Evolutionary conservation across 2,113 vertebrate species (phyloP).

Genomic region (Carassius gibelio): DNA sequence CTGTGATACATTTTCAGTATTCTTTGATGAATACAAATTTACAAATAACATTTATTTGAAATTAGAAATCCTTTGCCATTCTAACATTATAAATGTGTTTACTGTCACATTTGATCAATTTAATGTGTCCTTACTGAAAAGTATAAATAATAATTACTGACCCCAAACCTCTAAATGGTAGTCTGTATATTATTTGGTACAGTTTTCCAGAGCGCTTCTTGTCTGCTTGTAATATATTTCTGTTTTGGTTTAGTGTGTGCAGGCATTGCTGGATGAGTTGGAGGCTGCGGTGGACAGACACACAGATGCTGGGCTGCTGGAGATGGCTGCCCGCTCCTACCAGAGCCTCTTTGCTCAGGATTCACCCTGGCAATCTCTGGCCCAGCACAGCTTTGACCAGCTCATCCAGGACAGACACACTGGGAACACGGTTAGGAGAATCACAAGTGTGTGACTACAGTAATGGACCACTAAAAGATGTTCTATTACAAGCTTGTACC

Average conservation of each 20-base stretch:
- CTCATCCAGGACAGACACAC: constrained; percentile 77
- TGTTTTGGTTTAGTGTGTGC: constrained; percentile 71
- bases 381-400: constrained; percentile 68
- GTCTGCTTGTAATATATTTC: constrained; percentile 21
- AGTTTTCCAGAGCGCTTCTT: background rate
- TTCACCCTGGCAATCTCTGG: constrained; percentile 60
- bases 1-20: too few species aligned
- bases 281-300: constrained; percentile 73
- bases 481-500: background rate
- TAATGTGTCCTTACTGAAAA: too few species aligned
- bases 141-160: too few species aligned
- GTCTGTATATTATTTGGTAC: background rate
- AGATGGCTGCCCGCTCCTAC: constrained; percentile 80
- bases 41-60: too few species aligned
- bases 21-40: too few species aligned
- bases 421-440: constrained; percentile 71
- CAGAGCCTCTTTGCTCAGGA: constrained; percentile 74
- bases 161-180: too few species aligned
- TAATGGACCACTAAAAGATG: background rate
- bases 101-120: background rate
- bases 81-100: too few species aligned
- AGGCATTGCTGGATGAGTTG: constrained; percentile 76
- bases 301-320: constrained; percentile 75
- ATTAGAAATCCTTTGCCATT: too few species aligned
- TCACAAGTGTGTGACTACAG: constrained; percentile 72